These are phyloP conservation scores for Cnemophilus loriae DNA, from an alignment of 2,113 vertebrate species.

Conservation along the genomic window DNA sequence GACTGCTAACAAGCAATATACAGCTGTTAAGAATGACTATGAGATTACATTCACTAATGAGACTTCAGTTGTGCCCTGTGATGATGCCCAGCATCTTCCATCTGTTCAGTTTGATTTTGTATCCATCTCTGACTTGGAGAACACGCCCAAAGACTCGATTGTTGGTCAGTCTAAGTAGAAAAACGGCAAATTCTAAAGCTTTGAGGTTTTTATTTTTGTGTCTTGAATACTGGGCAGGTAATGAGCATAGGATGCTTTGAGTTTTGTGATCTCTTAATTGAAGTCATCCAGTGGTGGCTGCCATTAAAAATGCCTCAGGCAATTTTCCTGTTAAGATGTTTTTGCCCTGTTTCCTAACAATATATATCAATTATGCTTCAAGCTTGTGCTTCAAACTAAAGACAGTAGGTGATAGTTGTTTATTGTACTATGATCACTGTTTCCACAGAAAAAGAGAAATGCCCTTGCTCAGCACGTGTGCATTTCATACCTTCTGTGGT, in stretches of 20 bases:
- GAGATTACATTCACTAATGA: conserved; percentile 94
- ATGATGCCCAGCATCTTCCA: conserved; percentile 85
- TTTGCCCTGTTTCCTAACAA: not conserved
- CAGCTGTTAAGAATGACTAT: conserved; percentile 94
- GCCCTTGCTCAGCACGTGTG: conserved; percentile 52
- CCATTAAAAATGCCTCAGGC: not conserved
- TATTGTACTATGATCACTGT: not conserved
- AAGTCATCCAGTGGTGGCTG: not conserved
- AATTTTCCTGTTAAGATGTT: not conserved
- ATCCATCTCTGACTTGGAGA: conserved; percentile 85
- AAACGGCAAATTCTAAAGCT: not conserved
- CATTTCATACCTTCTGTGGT: conserved; percentile 47
- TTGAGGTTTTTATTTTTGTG: not conserved
- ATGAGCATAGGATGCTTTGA: rapidly evolving
- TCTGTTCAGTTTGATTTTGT: conserved; percentile 89
- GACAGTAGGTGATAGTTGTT: not conserved
- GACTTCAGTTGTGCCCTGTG: conserved; percentile 87
- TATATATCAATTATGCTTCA: not conserved
- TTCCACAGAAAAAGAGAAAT: conserved; percentile 4
- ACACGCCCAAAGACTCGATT: conserved; percentile 81
- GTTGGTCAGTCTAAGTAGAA: conserved; percentile 77
- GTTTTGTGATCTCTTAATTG: not conserved
- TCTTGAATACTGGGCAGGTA: not conserved
- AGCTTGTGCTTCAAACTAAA: not conserved
- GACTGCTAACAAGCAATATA: conserved; percentile 97